Evolutionary conservation across 2,888 invertebrate species (phyloP).

Genomic region (Tubulanus polymorphus): DNA sequence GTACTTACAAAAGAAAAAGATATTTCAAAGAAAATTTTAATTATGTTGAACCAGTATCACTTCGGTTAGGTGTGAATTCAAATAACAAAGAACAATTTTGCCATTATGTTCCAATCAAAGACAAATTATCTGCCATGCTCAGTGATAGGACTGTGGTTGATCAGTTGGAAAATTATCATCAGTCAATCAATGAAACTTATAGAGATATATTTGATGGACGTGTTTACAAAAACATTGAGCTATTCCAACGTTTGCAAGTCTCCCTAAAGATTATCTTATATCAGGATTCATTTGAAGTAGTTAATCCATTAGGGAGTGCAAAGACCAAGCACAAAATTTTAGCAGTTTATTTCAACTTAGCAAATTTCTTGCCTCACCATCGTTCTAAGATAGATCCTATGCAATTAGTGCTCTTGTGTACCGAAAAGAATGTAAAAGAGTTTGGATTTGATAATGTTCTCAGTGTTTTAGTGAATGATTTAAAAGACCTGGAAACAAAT

Average conservation of each 20-base stretch:
- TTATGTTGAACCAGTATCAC: slow-evolving; percentile 3
- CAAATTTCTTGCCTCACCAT: slow-evolving; percentile 9
- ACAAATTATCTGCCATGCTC: no score
- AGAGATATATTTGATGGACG: slow-evolving; percentile 9
- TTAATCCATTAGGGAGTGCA: slow-evolving; percentile 19
- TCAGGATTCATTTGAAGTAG: slow-evolving; percentile 21
- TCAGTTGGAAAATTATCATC: no score
- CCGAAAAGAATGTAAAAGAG: slow-evolving; percentile 12
- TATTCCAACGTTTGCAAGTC: not conserved
- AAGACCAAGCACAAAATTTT: slow-evolving; percentile 18
- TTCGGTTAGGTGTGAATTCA: slow-evolving; percentile 5
- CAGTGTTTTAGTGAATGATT: slow-evolving; percentile 7
- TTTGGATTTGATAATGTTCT: slow-evolving; percentile 6
- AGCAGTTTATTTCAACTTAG: slow-evolving; percentile 16
- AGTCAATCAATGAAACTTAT: not conserved
- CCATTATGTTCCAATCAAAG: slow-evolving; percentile 10
- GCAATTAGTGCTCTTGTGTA: slow-evolving; percentile 16
- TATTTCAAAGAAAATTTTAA: slow-evolving; percentile 10
- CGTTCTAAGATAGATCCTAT: slow-evolving; percentile 16
- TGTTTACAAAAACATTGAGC: slow-evolving; percentile 9
- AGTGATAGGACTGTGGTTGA: no score
- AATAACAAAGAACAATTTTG: slow-evolving; percentile 1
- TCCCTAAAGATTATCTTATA: slow-evolving; percentile 13
- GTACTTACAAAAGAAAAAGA: slow-evolving; percentile 7
- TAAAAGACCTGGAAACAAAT: not conserved